Conservation (phyloP, 2,797 vertebrate species). For the Zenarchopterus dispar region DNA sequence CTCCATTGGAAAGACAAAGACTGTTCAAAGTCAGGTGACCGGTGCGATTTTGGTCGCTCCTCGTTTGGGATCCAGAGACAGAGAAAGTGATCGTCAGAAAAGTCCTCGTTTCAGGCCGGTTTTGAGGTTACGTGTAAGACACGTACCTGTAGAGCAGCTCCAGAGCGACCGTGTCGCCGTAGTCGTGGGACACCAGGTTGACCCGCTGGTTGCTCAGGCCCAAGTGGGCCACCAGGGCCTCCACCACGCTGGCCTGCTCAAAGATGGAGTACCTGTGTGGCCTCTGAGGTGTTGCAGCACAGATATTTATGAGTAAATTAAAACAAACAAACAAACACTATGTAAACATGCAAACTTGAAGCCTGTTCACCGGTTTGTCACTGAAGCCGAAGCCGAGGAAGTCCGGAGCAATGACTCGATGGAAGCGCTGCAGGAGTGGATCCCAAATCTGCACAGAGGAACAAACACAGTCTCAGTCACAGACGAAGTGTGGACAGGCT, state of each 20-base stretch:
- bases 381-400: slow-evolving; percentile 97
- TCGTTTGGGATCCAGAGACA: slow-evolving; percentile 52
- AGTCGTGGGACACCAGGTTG: slow-evolving; percentile 93
- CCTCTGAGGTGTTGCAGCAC: slow-evolving; percentile 77
- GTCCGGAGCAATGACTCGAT: slow-evolving; percentile 91
- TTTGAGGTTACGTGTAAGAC: neutral
- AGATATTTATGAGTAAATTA: neutral
- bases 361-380: slow-evolving; percentile 90
- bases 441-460: slow-evolving; percentile 88
- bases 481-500: no score
- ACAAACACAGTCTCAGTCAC: no score
- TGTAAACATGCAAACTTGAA: neutral
- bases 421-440: slow-evolving; percentile 89
- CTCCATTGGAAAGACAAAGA: slow-evolving; percentile 96
- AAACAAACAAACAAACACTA: neutral
- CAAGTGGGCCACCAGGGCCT: slow-evolving; percentile 86
- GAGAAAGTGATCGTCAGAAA: neutral
- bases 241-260: slow-evolving; percentile 93
- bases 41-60: slow-evolving; percentile 90
- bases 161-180: slow-evolving; percentile 94
- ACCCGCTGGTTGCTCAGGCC: slow-evolving; percentile 86
- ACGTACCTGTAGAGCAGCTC: slow-evolving; percentile 91
- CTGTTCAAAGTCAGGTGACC: slow-evolving; percentile 92
- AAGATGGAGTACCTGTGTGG: slow-evolving; percentile 95
- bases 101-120: accelerated